Evolutionary conservation across 2,888 invertebrate genomes (phyloP), one percentile per base, ranked within the genome.

Genomic region (Linnaemya tessellans): DNA sequence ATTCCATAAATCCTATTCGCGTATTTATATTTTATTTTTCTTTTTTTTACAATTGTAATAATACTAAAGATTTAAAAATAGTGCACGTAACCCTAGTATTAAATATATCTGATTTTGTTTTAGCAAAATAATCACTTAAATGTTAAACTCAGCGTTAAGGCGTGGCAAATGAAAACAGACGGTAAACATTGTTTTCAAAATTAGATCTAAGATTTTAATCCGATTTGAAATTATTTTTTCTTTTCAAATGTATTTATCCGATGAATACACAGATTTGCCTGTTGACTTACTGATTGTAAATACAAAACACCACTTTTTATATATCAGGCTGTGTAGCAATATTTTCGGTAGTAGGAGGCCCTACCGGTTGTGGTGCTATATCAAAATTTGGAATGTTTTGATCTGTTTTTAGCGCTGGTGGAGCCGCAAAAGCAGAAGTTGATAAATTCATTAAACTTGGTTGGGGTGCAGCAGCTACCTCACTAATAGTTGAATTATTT

Each of bases 391-490:
- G 74, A 80, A 80, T 84, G 65, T 8, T 60, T 38, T 49, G 0
- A 30, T 20, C 5, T 1, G 1, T 20, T 71, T 8, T 54, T 49
- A 51, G 64, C 0, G 20, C 7, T 3, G 91, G 91, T 11, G 89
- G 89, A 10, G 87, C 71, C 5, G 91, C 87, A 71, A 91, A 91
- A 25, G 91, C 88, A 8, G 84, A 84, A 0, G 89, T 75, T 11
- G 90, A 90, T 56, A 91, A 84, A 77, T 90, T 87, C 89, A 90
- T 89, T 49, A 90, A 86, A 56, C 88, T 88, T 0, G 89, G 89
- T 56, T 90, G 88, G 0, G 88, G 82, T 22, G 30, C 54, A 18
- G 22, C 54, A 38, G 35, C 18, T 5, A 11, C 25, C 46, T 43
- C 65, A 60, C 4, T 11, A 58, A 22, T 73, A 54, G 74, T 25